phyloP scores from a whole-genome alignment of 2,113 vertebrate genomes.

The Sarotherodon lohbergeri region DNA sequence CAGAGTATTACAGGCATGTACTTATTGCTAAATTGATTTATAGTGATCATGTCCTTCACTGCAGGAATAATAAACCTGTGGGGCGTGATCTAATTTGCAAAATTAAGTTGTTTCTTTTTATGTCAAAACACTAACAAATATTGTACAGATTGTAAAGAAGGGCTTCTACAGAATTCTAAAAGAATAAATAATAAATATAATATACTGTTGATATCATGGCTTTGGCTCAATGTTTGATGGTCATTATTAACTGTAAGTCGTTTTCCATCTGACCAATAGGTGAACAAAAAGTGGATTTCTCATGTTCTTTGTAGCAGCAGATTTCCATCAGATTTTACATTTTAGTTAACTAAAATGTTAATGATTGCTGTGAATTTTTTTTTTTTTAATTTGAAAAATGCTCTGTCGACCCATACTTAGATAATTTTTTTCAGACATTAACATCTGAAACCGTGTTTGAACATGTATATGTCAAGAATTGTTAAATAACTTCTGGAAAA shows the following conservation, averaged over 20 bases:
- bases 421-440: not conserved
- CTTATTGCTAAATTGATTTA: not conserved
- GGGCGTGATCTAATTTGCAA: not conserved
- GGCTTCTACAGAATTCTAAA: not conserved
- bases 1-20: not conserved
- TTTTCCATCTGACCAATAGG: not conserved
- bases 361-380: not conserved
- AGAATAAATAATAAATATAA: not conserved
- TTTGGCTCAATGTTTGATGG: not conserved
- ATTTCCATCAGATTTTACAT: not conserved
- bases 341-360: not conserved
- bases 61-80: not conserved
- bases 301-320: not conserved
- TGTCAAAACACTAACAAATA: not conserved
- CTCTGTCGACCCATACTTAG: not conserved
- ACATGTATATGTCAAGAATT: not conserved
- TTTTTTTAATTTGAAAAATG: not conserved
- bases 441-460: not conserved
- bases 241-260: accelerated
- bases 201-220: not conserved
- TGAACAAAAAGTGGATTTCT: not conserved
- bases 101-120: not conserved
- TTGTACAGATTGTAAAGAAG: not conserved
- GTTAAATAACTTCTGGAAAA: not conserved
- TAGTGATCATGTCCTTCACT: not conserved